Evolutionary conservation across 1,140 invertebrate genomes (phyloP).

Genomic region (Drosophila sulfurigaster): DNA sequence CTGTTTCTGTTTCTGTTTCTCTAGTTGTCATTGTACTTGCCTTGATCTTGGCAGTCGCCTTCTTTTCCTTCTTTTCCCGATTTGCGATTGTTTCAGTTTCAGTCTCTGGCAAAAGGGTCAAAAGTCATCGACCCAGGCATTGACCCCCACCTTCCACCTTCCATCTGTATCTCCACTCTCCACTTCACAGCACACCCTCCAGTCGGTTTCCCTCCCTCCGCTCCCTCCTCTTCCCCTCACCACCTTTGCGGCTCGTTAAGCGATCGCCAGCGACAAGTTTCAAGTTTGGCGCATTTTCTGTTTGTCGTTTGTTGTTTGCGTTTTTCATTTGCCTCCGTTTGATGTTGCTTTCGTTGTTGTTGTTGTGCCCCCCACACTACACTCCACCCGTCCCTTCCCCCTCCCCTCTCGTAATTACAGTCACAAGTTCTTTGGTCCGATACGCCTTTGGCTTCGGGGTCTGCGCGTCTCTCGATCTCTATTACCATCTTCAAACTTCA

Average conservation of each 20-base stretch:
- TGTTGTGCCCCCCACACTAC: conserved; percentile 28
- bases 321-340: conserved; percentile 10
- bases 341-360: conserved; percentile 44
- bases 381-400: conserved; percentile 6
- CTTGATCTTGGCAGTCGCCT: background rate
- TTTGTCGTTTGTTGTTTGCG: conserved; percentile 37
- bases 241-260: background rate
- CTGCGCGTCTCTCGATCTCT: background rate
- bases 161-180: background rate
- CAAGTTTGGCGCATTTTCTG: conserved; percentile 55
- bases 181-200: background rate
- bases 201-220: background rate
- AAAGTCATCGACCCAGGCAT: conserved; percentile 71
- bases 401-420: conserved; percentile 36
- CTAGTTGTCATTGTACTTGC: background rate
- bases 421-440: conserved; percentile 45
- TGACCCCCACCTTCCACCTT: conserved; percentile 65
- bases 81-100: conserved; percentile 4
- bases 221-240: conserved; percentile 4
- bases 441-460: conserved; percentile 35
- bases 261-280: conserved; percentile 72
- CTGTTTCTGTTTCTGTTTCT: no score
- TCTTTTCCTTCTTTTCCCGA: background rate
- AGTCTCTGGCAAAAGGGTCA: conserved; percentile 47
- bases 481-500: conserved; percentile 13